These are phyloP conservation scores for Okamejei kenojei DNA, from an alignment of 2,797 vertebrate species.

Conservation along the genomic window DNA sequence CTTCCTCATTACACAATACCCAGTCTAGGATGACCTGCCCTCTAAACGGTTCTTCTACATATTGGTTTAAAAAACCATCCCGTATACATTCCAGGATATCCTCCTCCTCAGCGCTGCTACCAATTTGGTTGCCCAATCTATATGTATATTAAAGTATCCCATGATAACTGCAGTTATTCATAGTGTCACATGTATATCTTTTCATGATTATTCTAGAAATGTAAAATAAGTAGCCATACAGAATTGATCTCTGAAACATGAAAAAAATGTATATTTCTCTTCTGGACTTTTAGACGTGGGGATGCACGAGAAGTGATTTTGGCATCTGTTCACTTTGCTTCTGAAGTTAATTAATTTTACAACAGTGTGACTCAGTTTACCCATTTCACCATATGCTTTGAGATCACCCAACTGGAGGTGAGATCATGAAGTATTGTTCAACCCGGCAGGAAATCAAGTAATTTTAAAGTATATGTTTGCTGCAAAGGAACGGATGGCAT, in stretches of 20 bases:
- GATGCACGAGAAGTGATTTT: slow-evolving; percentile 9
- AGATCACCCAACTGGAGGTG: not conserved
- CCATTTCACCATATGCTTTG: slow-evolving; percentile 14
- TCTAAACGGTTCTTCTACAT: too few species aligned
- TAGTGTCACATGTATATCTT: not conserved
- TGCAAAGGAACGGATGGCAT: not conserved
- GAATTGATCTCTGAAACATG: not conserved
- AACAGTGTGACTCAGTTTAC: slow-evolving; percentile 29
- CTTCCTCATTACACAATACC: too few species aligned
- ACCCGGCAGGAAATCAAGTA: not conserved
- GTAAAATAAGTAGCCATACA: not conserved
- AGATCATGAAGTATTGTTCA: not conserved
- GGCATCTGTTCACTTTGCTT: slow-evolving; percentile 11
- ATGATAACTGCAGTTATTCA: not conserved
- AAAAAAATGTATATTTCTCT: not conserved
- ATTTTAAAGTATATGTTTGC: slow-evolving; percentile 12
- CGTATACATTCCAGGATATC: too few species aligned
- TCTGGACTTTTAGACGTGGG: slow-evolving; percentile 14
- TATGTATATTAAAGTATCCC: too few species aligned
- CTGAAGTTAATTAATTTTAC: slow-evolving; percentile 27
- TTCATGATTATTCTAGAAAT: slow-evolving; percentile 15
- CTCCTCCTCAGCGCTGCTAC: too few species aligned
- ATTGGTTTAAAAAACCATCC: too few species aligned
- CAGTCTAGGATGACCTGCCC: too few species aligned
- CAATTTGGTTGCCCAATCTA: too few species aligned